These are phyloP conservation scores for Hypomecis atomaria DNA, from an alignment of 2,888 invertebrate species.

Conservation along the genomic window DNA sequence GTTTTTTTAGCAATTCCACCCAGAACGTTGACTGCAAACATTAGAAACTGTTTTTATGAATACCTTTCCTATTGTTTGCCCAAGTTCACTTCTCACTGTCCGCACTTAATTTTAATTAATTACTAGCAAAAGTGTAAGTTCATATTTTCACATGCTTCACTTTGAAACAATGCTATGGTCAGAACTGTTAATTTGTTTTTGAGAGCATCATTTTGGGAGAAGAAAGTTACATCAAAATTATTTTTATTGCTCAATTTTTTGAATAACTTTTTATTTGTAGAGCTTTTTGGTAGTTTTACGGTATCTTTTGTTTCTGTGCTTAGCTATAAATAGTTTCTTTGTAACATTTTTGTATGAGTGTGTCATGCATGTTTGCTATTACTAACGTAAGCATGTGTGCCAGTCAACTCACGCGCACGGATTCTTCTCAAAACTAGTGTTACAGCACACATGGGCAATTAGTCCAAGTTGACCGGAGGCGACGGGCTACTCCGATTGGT, in stretches of 20 bases:
- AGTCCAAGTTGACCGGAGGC: slow-evolving; percentile 84
- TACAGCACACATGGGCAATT: slow-evolving; percentile 84
- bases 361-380: slow-evolving; percentile 28
- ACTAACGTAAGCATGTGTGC: slow-evolving; percentile 42
- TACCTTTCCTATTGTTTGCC: slow-evolving; percentile 67
- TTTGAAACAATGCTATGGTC: slow-evolving; percentile 69
- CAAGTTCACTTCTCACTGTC: slow-evolving; percentile 71
- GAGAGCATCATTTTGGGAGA: slow-evolving; percentile 43
- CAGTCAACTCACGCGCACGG: slow-evolving; percentile 73
- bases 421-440: slow-evolving; percentile 77
- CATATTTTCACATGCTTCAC: slow-evolving; percentile 75
- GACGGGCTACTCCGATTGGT: slow-evolving; percentile 76
- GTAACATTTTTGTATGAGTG: slow-evolving; percentile 9
- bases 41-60: slow-evolving; percentile 70
- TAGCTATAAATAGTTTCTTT: background rate
- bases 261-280: slow-evolving; percentile 1
- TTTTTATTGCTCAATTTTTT: slow-evolving; percentile 15
- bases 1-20: slow-evolving; percentile 44
- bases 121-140: slow-evolving; percentile 69
- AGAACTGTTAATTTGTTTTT: slow-evolving; percentile 57
- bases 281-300: slow-evolving; percentile 3
- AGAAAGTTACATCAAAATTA: slow-evolving; percentile 37
- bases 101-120: slow-evolving; percentile 75
- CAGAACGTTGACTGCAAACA: slow-evolving; percentile 53
- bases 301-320: background rate